These are phyloP conservation scores for Atrichornis clamosus DNA, from an alignment of 2,113 vertebrate genomes.

Conservation along the genomic window DNA sequence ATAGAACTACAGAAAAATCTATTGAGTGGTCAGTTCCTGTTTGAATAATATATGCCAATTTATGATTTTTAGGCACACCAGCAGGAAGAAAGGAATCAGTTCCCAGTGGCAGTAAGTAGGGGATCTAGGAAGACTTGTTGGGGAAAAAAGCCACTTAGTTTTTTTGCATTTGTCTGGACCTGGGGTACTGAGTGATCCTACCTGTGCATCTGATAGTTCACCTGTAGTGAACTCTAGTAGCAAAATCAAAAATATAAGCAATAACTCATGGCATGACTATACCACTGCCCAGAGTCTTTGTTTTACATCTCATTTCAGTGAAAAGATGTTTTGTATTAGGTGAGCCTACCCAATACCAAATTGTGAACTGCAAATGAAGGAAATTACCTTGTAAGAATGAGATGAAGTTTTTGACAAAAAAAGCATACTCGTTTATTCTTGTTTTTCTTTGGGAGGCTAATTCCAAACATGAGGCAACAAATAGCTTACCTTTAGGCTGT, in stretches of 20 bases:
- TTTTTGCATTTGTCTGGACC: neutral
- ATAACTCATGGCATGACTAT: neutral
- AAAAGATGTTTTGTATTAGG: conserved; percentile 13
- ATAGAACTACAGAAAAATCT: neutral
- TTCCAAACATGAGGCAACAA: conserved; percentile 30
- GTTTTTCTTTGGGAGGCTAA: conserved; percentile 19
- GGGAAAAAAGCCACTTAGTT: neutral
- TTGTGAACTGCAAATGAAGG: conserved; percentile 43
- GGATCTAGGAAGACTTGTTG: neutral
- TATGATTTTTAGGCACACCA: neutral
- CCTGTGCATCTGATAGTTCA: neutral
- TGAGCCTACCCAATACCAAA: conserved; percentile 22
- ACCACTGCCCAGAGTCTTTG: neutral
- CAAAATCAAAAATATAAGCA: neutral
- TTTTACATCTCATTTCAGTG: neutral
- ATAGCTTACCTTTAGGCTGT: conserved; percentile 10
- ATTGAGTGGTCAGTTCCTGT: neutral
- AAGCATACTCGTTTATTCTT: neutral
- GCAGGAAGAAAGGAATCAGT: neutral
- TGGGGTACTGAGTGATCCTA: neutral
- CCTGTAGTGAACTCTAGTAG: neutral
- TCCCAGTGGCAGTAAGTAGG: neutral
- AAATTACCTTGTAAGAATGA: conserved; percentile 34
- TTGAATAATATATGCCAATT: neutral
- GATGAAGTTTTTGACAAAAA: neutral